These are phyloP conservation scores for Oxycera nigricornis DNA, from an alignment of 2,888 invertebrate genomes.

Conservation along the genomic window DNA sequence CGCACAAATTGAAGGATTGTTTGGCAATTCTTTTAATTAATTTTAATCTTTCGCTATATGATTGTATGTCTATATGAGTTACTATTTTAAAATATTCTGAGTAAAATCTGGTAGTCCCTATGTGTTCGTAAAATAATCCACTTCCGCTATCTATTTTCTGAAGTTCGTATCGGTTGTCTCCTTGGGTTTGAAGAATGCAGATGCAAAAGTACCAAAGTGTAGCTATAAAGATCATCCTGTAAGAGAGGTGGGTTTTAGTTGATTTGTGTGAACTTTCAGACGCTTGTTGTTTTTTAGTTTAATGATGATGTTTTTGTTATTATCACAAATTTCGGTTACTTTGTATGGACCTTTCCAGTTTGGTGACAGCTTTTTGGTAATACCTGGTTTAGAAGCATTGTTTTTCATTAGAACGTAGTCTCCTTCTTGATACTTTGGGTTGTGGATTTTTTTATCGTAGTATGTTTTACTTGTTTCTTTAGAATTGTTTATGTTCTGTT, in stretches of 20 bases:
- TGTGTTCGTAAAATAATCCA: conserved; percentile 2
- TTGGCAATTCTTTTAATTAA: neutral
- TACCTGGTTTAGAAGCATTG: conserved; percentile 19
- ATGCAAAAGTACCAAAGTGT: neutral
- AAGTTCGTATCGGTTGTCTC: neutral
- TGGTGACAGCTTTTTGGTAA: conserved; percentile 37
- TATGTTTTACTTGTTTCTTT: conserved; percentile 35
- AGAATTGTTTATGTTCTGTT: conserved; percentile 35
- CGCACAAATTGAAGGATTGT: conserved; percentile 20
- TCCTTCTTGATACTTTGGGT: conserved; percentile 20
- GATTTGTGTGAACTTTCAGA: neutral
- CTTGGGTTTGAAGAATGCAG: neutral
- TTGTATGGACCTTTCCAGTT: conserved; percentile 38
- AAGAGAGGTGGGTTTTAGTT: neutral
- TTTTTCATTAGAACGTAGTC: conserved; percentile 41
- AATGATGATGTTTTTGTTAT: conserved; percentile 15
- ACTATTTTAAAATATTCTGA: conserved; percentile 6
- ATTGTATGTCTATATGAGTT: neutral
- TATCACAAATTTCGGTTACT: neutral
- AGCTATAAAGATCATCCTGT: neutral
- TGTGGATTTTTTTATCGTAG: conserved; percentile 33
- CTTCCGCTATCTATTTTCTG: conserved; percentile 14
- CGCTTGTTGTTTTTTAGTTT: neutral
- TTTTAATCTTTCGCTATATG: conserved; percentile 7
- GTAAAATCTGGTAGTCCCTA: neutral